Conservation (phyloP, 2,113 vertebrate genomes). For the Pteruthius melanotis region DNA sequence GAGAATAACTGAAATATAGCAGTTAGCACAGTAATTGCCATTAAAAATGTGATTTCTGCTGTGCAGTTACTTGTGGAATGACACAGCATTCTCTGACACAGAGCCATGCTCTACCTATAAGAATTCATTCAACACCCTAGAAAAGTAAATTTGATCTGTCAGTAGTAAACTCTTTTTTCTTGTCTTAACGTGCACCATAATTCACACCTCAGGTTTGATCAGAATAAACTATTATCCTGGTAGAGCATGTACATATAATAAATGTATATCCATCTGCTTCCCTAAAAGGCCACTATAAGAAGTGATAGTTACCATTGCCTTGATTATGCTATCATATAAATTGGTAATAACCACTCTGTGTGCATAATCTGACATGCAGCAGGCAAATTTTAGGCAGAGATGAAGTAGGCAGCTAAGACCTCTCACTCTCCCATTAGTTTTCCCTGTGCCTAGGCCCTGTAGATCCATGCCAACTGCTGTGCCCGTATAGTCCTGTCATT, state of each 20-base stretch:
- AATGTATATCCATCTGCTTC: not conserved
- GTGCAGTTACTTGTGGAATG: not conserved
- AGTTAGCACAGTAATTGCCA: not conserved
- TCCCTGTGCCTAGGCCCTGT: not conserved
- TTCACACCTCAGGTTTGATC: not conserved
- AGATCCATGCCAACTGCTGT: rapidly evolving
- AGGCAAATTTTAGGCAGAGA: not conserved
- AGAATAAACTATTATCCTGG: not conserved
- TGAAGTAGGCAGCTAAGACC: not conserved
- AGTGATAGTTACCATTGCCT: not conserved
- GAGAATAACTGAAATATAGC: not conserved
- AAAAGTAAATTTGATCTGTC: not conserved
- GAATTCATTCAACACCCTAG: not conserved
- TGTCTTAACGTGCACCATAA: not conserved
- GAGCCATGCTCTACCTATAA: not conserved
- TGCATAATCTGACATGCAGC: not conserved
- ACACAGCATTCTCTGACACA: not conserved
- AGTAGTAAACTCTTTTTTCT: not conserved
- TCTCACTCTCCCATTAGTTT: not conserved
- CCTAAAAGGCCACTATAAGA: not conserved
- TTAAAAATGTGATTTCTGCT: slow-evolving; percentile 6
- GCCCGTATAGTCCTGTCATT: not conserved
- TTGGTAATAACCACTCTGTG: not conserved
- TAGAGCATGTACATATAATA: not conserved
- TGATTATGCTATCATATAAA: not conserved